These are phyloP conservation scores for Pomacea maculata DNA, from an alignment of 1,140 invertebrate genomes.

Conservation along the genomic window DNA sequence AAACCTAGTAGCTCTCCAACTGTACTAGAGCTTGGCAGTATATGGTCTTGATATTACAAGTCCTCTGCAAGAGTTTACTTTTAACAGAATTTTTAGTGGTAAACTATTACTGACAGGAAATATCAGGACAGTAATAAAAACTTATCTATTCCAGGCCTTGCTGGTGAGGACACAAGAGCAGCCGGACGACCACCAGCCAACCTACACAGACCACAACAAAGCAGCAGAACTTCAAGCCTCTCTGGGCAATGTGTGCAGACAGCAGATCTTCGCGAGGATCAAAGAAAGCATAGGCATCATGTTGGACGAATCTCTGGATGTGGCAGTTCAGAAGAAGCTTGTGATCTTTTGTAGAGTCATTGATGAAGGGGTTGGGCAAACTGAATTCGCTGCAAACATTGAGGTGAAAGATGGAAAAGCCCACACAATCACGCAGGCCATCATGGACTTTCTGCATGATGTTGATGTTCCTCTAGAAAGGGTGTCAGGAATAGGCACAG, in stretches of 20 bases:
- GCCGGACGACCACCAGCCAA: not conserved
- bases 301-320: conserved; percentile 24
- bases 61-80: too few species aligned
- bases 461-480: conserved; percentile 5
- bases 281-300: conserved; percentile 15
- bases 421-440: conserved; percentile 14
- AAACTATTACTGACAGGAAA: too few species aligned
- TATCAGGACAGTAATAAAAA: too few species aligned
- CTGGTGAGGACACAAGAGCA: not conserved
- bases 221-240: not conserved
- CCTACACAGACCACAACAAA: not conserved
- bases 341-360: conserved; percentile 9
- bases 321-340: conserved; percentile 17
- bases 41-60: too few species aligned
- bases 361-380: not conserved
- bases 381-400: conserved; percentile 6
- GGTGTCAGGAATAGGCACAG: conserved; percentile 15
- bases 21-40: too few species aligned
- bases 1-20: too few species aligned
- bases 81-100: too few species aligned
- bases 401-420: conserved; percentile 16
- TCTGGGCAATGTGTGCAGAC: not conserved
- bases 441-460: not conserved
- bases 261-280: not conserved
- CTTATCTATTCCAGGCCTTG: too few species aligned